Evolutionary conservation across 2,113 vertebrate species (phyloP), one percentile per base, ranked within the genome.

Genomic region (Rhinolophus sinicus): DNA sequence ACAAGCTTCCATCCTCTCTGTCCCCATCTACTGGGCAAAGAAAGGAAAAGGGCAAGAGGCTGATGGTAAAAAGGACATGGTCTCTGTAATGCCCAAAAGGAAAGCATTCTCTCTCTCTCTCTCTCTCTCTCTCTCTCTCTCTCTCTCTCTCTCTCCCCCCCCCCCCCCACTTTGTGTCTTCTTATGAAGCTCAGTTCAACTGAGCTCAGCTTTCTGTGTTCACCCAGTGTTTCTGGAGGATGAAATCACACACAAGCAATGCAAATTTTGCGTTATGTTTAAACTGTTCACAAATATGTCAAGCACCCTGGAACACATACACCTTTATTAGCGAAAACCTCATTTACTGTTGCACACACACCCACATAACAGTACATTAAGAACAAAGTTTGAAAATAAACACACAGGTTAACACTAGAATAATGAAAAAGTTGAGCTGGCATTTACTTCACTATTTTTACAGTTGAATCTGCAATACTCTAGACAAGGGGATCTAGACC

Each of bases 331-430:
- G 72, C 67, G 67, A 40, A 50, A 65, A 81, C 21, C 56, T 69
- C 75, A 54, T 54, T 60, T 76, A 76, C 35, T 50, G 28, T 24
- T 73, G 33, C 22, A 33, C 30, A 56, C 58, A 35, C 35, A 10
- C 11, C 7, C 76, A 44, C 40, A 65, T 38, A 54, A 30, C 1
- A 21, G 24, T n/a, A 56, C 52, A 13, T 67, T 13, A 88, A 65
- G 40, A 95, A 47, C 35, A 47, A 83, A 21, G 52, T 90, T 62
- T 92, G 82, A 81, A 97, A 89, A 73, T 13, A 90, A 35, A 95
- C 11, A 16, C 18, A 8, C 13, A 28, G 69, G 90, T 38, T 92
- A 85, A 86, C 44, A n/a, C 33, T 30, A 3, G 67, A 73, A 67
- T 67, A 83, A 77, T 62, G 50, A 89, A 60, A 88, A 89, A 28